Conservation (phyloP, 1,140 invertebrate species). For the Oedothorax gibbosus region DNA sequence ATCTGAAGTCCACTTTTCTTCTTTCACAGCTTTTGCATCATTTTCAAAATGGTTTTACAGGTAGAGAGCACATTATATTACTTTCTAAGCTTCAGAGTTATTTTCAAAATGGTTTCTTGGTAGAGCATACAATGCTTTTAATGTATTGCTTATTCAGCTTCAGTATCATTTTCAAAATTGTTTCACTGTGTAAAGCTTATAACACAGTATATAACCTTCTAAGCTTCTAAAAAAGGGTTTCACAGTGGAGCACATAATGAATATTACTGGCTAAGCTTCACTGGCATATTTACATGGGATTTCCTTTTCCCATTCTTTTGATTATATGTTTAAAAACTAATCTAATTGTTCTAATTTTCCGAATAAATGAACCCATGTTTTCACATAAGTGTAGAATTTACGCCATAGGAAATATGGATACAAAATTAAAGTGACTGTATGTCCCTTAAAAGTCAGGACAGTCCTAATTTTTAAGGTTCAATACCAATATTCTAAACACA, state of each 20-base stretch:
- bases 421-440: too few relatives aligned
- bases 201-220: too few relatives aligned
- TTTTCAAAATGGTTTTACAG: slow-evolving; percentile 22
- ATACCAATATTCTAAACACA: too few relatives aligned
- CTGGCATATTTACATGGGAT: slow-evolving; percentile 49
- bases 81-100: slow-evolving; percentile 53
- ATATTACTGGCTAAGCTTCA: slow-evolving; percentile 53
- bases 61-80: slow-evolving; percentile 16
- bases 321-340: slow-evolving; percentile 51
- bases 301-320: slow-evolving; percentile 32
- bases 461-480: too few relatives aligned
- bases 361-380: slow-evolving; percentile 46
- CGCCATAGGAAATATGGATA: slow-evolving; percentile 22
- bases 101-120: slow-evolving; percentile 35
- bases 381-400: slow-evolving; percentile 36
- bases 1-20: slow-evolving; percentile 31
- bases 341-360: slow-evolving; percentile 40
- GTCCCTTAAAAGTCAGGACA: too few relatives aligned
- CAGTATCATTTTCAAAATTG: too few relatives aligned
- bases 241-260: not conserved
- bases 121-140: too few relatives aligned
- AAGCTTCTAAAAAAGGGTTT: too few relatives aligned
- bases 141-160: too few relatives aligned
- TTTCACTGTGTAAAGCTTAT: too few relatives aligned
- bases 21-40: not conserved